Evolutionary conservation across 2,113 vertebrate genomes (phyloP).

Genomic region (Isichthys henryi): DNA sequence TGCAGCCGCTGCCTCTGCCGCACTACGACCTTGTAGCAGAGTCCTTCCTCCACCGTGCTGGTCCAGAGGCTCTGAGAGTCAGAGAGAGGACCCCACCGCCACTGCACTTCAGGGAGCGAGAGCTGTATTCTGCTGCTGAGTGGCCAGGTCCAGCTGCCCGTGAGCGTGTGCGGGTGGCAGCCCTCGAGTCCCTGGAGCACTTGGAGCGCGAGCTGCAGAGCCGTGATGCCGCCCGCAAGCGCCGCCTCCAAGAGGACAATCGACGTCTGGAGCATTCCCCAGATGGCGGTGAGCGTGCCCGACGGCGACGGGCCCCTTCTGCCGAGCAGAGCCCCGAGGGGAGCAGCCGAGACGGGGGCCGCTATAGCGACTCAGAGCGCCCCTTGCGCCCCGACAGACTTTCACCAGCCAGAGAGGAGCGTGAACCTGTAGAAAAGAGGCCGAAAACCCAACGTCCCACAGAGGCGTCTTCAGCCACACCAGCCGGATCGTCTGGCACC

Average conservation of each 20-base stretch:
- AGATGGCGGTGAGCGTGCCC: constrained; percentile 80
- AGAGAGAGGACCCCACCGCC: constrained; percentile 86
- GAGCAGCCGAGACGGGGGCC: constrained; percentile 76
- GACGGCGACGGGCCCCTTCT: constrained; percentile 74
- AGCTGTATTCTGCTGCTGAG: constrained; percentile 80
- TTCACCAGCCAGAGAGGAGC: constrained; percentile 79
- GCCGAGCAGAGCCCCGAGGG: constrained; percentile 86
- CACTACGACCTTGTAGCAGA: constrained; percentile 80
- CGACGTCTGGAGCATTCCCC: constrained; percentile 87
- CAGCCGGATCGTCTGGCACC: constrained; percentile 47
- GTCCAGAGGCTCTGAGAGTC: constrained; percentile 78
- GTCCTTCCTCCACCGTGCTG: constrained; percentile 83
- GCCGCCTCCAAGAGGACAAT: constrained; percentile 75
- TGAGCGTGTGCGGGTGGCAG: constrained; percentile 68
- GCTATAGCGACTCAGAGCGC: constrained; percentile 81
- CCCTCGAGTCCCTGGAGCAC: constrained; percentile 87
- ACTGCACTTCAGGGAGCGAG: constrained; percentile 88
- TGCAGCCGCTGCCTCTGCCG: constrained; percentile 83
- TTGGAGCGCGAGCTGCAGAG: constrained; percentile 77
- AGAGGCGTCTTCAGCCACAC: constrained; percentile 39
- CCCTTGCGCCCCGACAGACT: constrained; percentile 72
- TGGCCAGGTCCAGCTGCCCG: constrained; percentile 84
- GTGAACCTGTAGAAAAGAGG: constrained; percentile 69
- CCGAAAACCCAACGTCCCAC: constrained; percentile 44
- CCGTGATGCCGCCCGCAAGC: constrained; percentile 80